Conservation (phyloP, 2,113 vertebrate genomes). For the Sisor rabdophorus region DNA sequence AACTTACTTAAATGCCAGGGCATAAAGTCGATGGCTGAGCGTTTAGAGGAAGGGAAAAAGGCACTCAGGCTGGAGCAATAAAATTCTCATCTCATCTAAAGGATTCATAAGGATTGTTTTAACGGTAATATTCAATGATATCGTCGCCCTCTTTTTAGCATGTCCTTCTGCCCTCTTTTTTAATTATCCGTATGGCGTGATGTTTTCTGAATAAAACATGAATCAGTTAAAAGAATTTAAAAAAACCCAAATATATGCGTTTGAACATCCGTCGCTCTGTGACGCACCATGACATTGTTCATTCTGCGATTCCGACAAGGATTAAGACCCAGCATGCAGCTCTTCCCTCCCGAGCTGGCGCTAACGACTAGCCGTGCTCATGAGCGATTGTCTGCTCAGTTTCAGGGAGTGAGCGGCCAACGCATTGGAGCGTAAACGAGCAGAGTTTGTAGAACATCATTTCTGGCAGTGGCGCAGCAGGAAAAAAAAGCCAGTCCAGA, state of each 20-base stretch:
- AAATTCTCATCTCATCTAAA: not conserved
- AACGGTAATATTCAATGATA: not conserved
- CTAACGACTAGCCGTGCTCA: not conserved
- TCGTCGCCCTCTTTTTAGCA: not conserved
- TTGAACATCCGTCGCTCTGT: not conserved
- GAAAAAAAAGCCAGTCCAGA: not conserved
- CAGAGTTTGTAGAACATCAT: not conserved
- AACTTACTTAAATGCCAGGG: conserved; percentile 30
- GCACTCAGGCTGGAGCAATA: conserved; percentile 3
- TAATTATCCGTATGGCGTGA: not conserved
- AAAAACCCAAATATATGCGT: not conserved
- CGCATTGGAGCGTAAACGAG: not conserved
- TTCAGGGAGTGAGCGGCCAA: not conserved
- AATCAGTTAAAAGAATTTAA: not conserved
- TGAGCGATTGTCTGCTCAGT: not conserved
- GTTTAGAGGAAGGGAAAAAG: conserved; percentile 1
- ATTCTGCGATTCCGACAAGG: not conserved
- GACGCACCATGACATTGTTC: not conserved
- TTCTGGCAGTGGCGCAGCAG: not conserved
- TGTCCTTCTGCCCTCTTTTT: not conserved
- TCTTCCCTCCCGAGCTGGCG: not conserved
- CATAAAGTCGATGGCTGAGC: conserved; percentile 28
- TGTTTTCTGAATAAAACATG: conserved; percentile 1
- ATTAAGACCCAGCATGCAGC: not conserved
- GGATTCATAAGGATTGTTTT: not conserved